Evolutionary conservation across 2,797 vertebrate species (phyloP).

Genomic region (Megalops cyprinoides): DNA sequence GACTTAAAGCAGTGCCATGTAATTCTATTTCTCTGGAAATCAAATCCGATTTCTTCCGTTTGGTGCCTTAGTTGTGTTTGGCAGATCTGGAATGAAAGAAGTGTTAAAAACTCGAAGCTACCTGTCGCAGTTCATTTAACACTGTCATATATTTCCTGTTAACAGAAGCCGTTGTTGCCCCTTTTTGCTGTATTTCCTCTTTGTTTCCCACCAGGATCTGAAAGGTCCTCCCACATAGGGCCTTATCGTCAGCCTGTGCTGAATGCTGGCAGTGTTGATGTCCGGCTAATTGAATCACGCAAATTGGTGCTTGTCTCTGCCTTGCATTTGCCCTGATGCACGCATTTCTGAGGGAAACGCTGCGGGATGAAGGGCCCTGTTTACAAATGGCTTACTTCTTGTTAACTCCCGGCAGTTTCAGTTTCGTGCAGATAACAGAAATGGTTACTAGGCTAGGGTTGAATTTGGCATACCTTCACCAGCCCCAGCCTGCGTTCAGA

Average conservation of each 20-base stretch:
- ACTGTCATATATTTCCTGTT: no score
- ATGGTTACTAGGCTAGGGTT: no score
- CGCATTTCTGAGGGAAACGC: neutral
- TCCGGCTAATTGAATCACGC: constrained; percentile 9
- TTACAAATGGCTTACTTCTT: neutral
- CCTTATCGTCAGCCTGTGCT: neutral
- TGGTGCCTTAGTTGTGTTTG: neutral
- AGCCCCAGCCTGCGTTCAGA: no score
- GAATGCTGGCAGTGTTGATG: neutral
- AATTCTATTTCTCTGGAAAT: neutral
- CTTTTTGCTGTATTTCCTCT: neutral
- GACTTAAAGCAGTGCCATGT: neutral
- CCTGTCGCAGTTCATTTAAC: no score
- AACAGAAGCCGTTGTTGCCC: no score
- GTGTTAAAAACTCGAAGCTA: no score
- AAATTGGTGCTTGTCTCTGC: constrained; percentile 3
- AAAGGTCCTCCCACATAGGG: neutral
- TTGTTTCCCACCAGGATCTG: neutral
- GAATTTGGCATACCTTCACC: no score
- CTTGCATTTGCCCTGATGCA: neutral
- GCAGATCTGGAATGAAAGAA: no score
- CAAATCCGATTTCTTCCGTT: neutral
- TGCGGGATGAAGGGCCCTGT: neutral
- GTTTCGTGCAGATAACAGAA: neutral
- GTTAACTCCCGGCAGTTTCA: neutral